Percentiles rank a stretch among this genome's conserved stretches.
phyloP scores from a whole-genome alignment of 2,113 vertebrate genomes.

The Anoplopoma fimbria region DNA sequence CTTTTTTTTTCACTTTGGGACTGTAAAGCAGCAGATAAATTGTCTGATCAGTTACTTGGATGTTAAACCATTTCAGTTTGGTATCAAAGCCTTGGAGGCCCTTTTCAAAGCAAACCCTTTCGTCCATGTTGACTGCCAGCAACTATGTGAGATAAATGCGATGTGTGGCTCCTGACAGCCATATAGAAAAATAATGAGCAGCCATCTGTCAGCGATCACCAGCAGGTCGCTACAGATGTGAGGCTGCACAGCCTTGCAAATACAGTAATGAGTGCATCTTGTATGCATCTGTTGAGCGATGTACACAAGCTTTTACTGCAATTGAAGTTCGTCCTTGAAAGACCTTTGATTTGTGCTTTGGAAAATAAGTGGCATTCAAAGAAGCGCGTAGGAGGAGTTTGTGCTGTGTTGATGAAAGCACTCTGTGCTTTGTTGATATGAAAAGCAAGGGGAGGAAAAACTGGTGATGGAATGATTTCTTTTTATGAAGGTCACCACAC shows the following conservation, averaged over 20 bases:
- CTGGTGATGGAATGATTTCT: neutral
- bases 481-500: neutral
- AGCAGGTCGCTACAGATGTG: slow-evolving; percentile 67
- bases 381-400: neutral
- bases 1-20: slow-evolving; percentile 20
- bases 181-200: slow-evolving; percentile 68
- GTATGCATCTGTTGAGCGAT: slow-evolving; percentile 16
- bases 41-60: slow-evolving; percentile 18
- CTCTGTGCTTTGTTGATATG: slow-evolving; percentile 38
- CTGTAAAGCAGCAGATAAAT: slow-evolving; percentile 35
- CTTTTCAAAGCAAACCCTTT: slow-evolving; percentile 10
- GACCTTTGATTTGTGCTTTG: slow-evolving; percentile 33
- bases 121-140: slow-evolving; percentile 18
- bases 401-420: slow-evolving; percentile 34
- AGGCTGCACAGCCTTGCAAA: slow-evolving; percentile 11
- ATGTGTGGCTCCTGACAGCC: slow-evolving; percentile 58
- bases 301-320: slow-evolving; percentile 13
- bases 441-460: slow-evolving; percentile 23
- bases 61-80: slow-evolving; percentile 26
- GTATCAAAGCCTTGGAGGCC: neutral
- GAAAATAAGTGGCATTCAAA: slow-evolving; percentile 34
- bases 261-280: slow-evolving; percentile 20
- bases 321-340: slow-evolving; percentile 47
- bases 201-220: slow-evolving; percentile 66
- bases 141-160: slow-evolving; percentile 34